phyloP scores from a whole-genome alignment of 2,888 invertebrate species.

The Blastobasis lacticolella region DNA sequence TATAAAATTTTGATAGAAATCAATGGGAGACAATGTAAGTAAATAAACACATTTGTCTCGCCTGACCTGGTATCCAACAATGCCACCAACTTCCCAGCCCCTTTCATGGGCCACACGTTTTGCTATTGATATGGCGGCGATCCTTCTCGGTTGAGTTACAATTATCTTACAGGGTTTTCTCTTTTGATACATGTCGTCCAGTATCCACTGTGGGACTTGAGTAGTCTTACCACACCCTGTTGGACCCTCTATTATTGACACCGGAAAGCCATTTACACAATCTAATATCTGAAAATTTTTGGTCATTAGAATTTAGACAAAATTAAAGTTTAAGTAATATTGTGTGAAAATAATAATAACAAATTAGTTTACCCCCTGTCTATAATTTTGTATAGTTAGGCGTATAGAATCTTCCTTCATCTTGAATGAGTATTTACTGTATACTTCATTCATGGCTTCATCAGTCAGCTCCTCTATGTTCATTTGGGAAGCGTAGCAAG shows the following conservation, averaged over 20 bases:
- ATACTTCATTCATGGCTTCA: constrained; percentile 57
- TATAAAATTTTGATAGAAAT: too few relatives aligned
- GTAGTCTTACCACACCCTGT: constrained; percentile 96
- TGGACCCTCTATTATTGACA: constrained; percentile 90
- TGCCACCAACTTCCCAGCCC: constrained; percentile 84
- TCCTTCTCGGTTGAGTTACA: constrained; percentile 94
- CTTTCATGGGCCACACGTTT: constrained; percentile 88
- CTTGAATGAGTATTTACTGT: constrained; percentile 58
- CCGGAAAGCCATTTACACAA: constrained; percentile 79
- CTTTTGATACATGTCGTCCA: constrained; percentile 82
- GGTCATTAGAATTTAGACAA: too few relatives aligned
- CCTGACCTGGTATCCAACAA: constrained; percentile 92
- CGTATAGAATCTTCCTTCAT: constrained; percentile 49
- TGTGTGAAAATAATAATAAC: not conserved
- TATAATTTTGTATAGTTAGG: constrained; percentile 52
- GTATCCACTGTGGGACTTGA: constrained; percentile 93
- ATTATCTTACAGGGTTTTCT: constrained; percentile 86
- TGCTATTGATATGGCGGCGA: constrained; percentile 94
- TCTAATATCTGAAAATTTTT: constrained; percentile 77
- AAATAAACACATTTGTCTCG: not conserved
- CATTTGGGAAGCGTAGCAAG: constrained; percentile 29
- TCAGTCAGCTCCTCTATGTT: constrained; percentile 45
- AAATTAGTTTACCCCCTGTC: constrained; percentile 32
- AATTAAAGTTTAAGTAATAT: too few relatives aligned
- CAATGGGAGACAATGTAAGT: too few relatives aligned